Evolutionary conservation across 2,797 vertebrate species (phyloP), one percentile per base, ranked within the genome.

Genomic region (Phalloptychus januarius): DNA sequence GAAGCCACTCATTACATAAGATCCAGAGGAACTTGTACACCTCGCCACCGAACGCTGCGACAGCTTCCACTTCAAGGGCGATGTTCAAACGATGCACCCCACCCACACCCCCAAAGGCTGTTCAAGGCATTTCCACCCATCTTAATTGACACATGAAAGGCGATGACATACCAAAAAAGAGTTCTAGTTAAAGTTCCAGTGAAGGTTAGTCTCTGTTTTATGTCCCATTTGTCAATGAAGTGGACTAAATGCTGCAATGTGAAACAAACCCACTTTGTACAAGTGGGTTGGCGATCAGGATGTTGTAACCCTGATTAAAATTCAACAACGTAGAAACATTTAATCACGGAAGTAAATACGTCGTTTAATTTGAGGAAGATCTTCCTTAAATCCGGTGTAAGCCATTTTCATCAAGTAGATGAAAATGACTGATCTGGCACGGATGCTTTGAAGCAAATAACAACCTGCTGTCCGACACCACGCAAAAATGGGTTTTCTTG

Each of bases 121-220:
- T 85, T 92, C 83, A 84, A 84, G 82, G 86, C 75, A 52, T 83
- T 90, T 85, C 75, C 56, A 65, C 44, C 79, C 50, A 0, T 84
- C 89, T 92, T 83, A 86, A 93, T 92, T 91, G 89, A 82, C 87
- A 92, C 87, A 91, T 91, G 88, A 91, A 92, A 93, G 87, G 82
- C 75, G 72, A 86, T 89, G 83, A 79, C 77, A 82, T 86, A 89
- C 91, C 86, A 91, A 90, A 91, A 91, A 85, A 23, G 77, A 86
- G 74, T 72, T 76, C 79, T 81, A 61, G 79, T 84, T 85, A 82
- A 75, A 86, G 83, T 86, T 86, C 38, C 63, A 67, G 18, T 23
- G 23, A 11, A 73, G 78, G 83, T 52, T 71, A 58, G 76, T 69
- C 78, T 85, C 71, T 81, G 71, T 72, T 72, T 85, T 44, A 46